Conservation (phyloP, 2,113 vertebrate genomes). For the Rhynchopsitta pachyrhyncha region DNA sequence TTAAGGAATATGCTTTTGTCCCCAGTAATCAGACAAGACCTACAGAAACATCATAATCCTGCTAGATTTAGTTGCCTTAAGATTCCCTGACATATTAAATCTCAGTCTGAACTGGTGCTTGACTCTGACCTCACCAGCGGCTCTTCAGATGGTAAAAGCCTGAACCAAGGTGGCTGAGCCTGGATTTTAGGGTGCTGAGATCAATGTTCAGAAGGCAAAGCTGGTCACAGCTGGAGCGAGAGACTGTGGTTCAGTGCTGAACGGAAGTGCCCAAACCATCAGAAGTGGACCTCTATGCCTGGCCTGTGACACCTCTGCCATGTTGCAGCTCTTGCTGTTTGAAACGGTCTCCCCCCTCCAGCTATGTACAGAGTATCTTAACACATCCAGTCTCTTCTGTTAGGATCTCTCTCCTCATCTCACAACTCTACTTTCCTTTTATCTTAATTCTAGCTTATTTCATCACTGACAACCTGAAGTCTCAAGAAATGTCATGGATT, state of each 20-base stretch:
- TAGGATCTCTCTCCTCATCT: not conserved
- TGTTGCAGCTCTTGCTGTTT: fast-evolving
- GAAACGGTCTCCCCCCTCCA: not conserved
- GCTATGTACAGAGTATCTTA: fast-evolving
- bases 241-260: not conserved
- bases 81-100: not conserved
- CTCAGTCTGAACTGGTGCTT: not conserved
- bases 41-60: not conserved
- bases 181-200: not conserved
- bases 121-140: not conserved
- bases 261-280: not conserved
- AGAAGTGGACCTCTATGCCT: fast-evolving
- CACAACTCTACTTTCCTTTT: not conserved
- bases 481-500: fast-evolving
- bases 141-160: not conserved
- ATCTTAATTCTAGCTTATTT: not conserved
- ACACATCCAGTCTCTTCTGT: not conserved
- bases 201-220: not conserved
- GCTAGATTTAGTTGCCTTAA: not conserved
- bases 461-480: not conserved
- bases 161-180: not conserved
- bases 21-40: not conserved
- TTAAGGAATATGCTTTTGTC: not conserved
- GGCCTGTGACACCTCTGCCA: not conserved
- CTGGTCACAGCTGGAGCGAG: not conserved